Base-by-base conservation (phyloP, 2,797 vertebrate genomes). In the Acrocephalus scirpaceus region DNA sequence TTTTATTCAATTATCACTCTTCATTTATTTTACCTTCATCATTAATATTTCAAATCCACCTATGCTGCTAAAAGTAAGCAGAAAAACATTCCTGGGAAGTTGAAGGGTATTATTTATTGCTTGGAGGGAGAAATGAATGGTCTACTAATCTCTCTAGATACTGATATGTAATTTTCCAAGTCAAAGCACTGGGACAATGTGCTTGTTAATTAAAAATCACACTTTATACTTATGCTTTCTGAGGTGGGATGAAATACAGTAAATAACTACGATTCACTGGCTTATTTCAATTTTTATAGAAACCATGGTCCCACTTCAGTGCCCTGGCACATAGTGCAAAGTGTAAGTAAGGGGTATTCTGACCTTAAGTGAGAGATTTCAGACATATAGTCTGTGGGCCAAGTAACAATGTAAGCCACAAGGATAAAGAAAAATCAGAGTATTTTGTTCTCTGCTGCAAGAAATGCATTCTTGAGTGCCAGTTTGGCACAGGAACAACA, bases 121-220 rank as follows among this genome's bases (percentile, higher is more conserved):
- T 76, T 83, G 56, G 11, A 79, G 60, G 65, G 73, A 95, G 8
- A 85, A 87, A 95, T 88, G 78, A 95, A 96, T 91, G 85, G 86
- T 91, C 74, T 83, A 38, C 88, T 96, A 92, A 97, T 92, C 60
- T 87, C 67, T 73, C 94, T 53, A 91, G 67, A 95, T 89, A 96
- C 58, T 79, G 86, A 95, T 93, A 92, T 20, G 80, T 79, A 95
- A 97, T 97, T 97, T 97, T 98, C 96, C 88, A 97, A 97, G 51
- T 96, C 95, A 97, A 91, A 95, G 95, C 84, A 94, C 61, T 86
- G 36, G 67, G 90, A 97, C 88, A 97, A 97, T 89, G 54, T 45
- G 32, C 75, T 97, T 97, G 86, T 97, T 97, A 96, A 97, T 94
- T 96, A 97, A 96, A 97, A 97, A 54, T 76, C 92, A 77, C 80